Base-by-base conservation (phyloP, 2,888 invertebrate species). In the Ophraella communa region DNA sequence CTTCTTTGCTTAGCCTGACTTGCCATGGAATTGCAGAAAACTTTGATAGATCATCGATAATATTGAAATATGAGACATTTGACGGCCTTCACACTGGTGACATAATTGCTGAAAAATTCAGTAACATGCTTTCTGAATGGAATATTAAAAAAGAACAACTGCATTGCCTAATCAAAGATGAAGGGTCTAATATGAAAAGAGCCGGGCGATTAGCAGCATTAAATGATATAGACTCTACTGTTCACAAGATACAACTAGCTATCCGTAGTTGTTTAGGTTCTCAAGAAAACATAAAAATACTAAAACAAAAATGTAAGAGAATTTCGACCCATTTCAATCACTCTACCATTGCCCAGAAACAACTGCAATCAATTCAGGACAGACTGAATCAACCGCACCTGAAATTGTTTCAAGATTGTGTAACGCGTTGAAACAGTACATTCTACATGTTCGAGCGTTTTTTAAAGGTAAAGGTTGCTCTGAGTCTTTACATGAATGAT, bases 371-470 rank as follows among this genome's bases (percentile, higher is more conserved):
- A 56, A 44, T 56, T 45, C 45, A 56, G 27, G 4, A 52, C 17
- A 30, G 30, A 52, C 30, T 52, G 17, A 56, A 56, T 56, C 56
- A 24, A 56, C 14, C 27, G 8, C 44, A 45, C 14, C 24, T 45
- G 23, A 45, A 56, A 56, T 24, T 56, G 44, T 56, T 45, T 17
- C 45, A 56, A 44, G 52, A 56, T 27, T 56, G 45, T 56, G n/a
- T 45, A 45, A 42, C 45, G 56, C 18, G 45, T 45, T 56, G 45
- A 30, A 56, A 56, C 45, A 45, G 52, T 30, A 52, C 30, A 18
- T 52, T 30, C 18, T 27, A 39, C 17, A 39, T 23, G 30, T 27
- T 27, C 17, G 52, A 27, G 7, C 52, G 30, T 23, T 56, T 24
- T 56, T 45, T 14, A 45, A 56, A 56, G 30, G 18, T 42, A 45